Base-by-base conservation (phyloP, 2,888 invertebrate genomes). In the Chloroclysta siterata region DNA sequence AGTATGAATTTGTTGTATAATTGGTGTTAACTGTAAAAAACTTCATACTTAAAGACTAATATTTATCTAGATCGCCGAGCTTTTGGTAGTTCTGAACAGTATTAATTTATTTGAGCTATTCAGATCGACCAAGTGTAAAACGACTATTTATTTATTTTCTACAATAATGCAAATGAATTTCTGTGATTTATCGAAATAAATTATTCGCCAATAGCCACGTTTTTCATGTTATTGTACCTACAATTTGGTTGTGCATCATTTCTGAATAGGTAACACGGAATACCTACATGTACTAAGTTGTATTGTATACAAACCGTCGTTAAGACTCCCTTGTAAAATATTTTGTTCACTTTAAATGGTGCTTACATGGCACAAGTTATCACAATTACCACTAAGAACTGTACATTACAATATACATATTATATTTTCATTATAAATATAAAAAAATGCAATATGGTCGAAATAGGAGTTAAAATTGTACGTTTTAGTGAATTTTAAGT, bases 391-490 rank as follows among this genome's bases (percentile, higher is more conserved):
- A 72, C 72, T 74, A 72, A 72, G 64, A 78, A 73, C 69, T 81
- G 79, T 81, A 79, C 71, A 81, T 78, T 80, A 63, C 66, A 65
- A 63, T 65, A 66, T 71, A 75, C 78, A 82, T 70, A 75, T 82
- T 88, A 87, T 87, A 87, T 86, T 87, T 67, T 89, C 88, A 81
- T 84, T 81, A 84, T 78, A 77, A 71, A 76, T 72, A 73, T 73
- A 80, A 80, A 78, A 75, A 82, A 84, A 89, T 84, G 92, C 92
- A 92, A 91, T 91, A 92, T 85, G 80, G 83, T 85, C 77, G 85
- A 82, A 79, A 77, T 83, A 84, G 83, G 81, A 71, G 81, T 72
- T 81, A 7, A 82, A 82, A 78, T 78, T 87, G 83, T 87, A 85
- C 81, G 81, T 85, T 84, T 85, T 84, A 83, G 78, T 72, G 74